Evolutionary conservation across 2,888 invertebrate genomes (phyloP).

Genomic region (Tholera decimalis): DNA sequence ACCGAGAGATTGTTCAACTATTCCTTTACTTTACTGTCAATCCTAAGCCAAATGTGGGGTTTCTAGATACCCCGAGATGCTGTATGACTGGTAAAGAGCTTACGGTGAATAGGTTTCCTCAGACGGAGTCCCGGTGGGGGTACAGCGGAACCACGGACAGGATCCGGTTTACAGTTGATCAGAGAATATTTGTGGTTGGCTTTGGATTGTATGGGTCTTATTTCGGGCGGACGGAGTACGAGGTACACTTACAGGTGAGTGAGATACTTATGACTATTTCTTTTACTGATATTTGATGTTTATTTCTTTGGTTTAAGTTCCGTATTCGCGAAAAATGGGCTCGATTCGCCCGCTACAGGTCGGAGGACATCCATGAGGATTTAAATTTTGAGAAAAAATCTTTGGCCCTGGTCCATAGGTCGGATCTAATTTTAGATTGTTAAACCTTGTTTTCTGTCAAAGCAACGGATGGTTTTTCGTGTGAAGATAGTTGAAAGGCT

Average conservation of each 20-base stretch:
- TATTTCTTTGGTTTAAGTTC: too few relatives aligned
- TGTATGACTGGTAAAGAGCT: constrained; percentile 95
- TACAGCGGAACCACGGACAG: constrained; percentile 96
- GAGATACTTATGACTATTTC: background rate
- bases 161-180: constrained; percentile 95
- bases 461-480: too few relatives aligned
- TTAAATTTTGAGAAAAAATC: too few relatives aligned
- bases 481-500: too few relatives aligned
- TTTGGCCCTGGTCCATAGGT: too few relatives aligned
- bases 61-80: constrained; percentile 94
- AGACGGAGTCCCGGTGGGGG: constrained; percentile 96
- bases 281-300: too few relatives aligned
- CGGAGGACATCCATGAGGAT: too few relatives aligned
- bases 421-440: too few relatives aligned
- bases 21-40: constrained; percentile 94
- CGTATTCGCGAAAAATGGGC: too few relatives aligned
- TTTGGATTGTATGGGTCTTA: constrained; percentile 96
- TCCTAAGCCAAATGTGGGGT: constrained; percentile 94
- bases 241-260: constrained; percentile 92
- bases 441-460: too few relatives aligned
- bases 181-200: constrained; percentile 95
- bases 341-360: too few relatives aligned
- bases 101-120: constrained; percentile 93
- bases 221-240: constrained; percentile 95
- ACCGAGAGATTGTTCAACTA: constrained; percentile 94